Conservation (phyloP, 2,888 invertebrate species). For the Ochropacha duplaris region DNA sequence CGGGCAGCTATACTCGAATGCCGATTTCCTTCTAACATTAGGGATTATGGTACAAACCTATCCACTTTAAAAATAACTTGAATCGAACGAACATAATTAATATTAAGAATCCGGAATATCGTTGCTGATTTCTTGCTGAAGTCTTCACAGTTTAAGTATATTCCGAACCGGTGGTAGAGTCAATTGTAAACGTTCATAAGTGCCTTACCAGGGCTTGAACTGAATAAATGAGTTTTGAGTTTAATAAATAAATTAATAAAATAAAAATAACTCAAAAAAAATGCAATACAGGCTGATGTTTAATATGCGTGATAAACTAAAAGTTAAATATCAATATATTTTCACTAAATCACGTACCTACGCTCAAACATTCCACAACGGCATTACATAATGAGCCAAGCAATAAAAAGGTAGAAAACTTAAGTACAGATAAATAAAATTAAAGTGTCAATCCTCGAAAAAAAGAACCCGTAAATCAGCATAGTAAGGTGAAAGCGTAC, state of each 20-base stretch:
- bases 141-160: no score
- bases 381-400: background rate
- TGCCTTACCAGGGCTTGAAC: no score
- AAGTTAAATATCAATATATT: background rate
- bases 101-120: no score
- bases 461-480: background rate
- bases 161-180: no score
- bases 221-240: no score
- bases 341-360: background rate
- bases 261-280: background rate
- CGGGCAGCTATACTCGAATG: no score
- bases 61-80: no score
- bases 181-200: no score
- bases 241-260: background rate
- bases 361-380: background rate
- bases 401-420: background rate
- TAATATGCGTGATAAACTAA: background rate
- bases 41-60: no score
- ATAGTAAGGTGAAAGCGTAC: constrained; percentile 1
- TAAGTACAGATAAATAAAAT: background rate
- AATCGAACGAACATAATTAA: no score
- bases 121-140: no score
- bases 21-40: no score
- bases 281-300: background rate
- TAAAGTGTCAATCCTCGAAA: background rate